Percentiles rank a stretch among this genome's conserved stretches.
Conservation (phyloP, 1,140 invertebrate species). For the Solen grandis region DNA sequence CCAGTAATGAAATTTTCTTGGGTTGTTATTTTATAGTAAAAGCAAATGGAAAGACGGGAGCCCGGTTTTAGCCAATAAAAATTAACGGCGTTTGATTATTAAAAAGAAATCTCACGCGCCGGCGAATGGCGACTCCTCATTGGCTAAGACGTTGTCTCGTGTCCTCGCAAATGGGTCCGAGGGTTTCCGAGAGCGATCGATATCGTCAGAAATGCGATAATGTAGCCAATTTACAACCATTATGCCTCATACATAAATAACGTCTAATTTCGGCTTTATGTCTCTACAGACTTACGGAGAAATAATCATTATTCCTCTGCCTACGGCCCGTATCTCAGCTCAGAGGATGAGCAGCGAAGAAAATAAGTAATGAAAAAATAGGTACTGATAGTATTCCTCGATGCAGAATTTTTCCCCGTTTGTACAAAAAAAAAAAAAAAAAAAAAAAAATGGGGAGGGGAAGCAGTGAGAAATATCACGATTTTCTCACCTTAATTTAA, state of each 20-base stretch:
- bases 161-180: slow-evolving; percentile 1
- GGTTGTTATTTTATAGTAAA: slow-evolving; percentile 54
- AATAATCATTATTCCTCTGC: slow-evolving; percentile 1
- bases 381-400: no score
- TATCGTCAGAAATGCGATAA: slow-evolving; percentile 44
- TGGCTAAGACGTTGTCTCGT: slow-evolving; percentile 32
- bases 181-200: slow-evolving; percentile 19
- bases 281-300: not conserved
- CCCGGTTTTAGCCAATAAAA: slow-evolving; percentile 49
- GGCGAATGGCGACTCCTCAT: slow-evolving; percentile 28
- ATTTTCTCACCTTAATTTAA: not conserved
- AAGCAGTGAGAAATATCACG: not conserved
- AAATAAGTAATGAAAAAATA: not conserved
- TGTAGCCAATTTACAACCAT: slow-evolving; percentile 51
- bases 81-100: slow-evolving; percentile 53
- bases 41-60: slow-evolving; percentile 48
- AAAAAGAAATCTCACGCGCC: slow-evolving; percentile 45
- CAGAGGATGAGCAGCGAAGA: not conserved
- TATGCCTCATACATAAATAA: slow-evolving; percentile 58
- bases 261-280: slow-evolving; percentile 19
- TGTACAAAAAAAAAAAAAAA: not conserved
- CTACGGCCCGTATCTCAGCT: not conserved
- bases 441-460: not conserved
- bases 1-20: slow-evolving; percentile 52
- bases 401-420: not conserved